phyloP scores from a whole-genome alignment of 2,888 invertebrate genomes.

The Acronicta leporina region DNA sequence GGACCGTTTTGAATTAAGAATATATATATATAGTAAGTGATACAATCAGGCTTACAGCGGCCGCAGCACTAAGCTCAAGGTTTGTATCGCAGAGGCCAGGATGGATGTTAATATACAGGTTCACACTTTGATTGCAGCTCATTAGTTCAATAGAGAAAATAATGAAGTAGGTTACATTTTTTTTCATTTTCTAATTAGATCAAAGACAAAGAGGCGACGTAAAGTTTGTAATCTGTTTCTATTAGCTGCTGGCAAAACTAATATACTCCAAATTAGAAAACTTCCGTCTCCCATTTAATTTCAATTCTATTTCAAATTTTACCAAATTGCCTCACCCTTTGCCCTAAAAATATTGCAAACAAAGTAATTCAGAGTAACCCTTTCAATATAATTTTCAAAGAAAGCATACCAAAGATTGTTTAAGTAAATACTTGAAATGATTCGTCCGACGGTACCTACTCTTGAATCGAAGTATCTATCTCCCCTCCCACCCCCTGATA shows the following conservation, averaged over 20 bases:
- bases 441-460: slow-evolving; percentile 71
- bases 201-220: too few relatives aligned
- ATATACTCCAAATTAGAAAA: slow-evolving; percentile 33
- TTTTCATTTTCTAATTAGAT: too few relatives aligned
- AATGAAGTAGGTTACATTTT: too few relatives aligned
- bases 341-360: slow-evolving; percentile 56
- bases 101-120: too few relatives aligned
- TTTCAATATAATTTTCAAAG: slow-evolving; percentile 65
- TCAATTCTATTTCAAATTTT: slow-evolving; percentile 38
- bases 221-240: too few relatives aligned
- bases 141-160: too few relatives aligned
- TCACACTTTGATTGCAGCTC: too few relatives aligned
- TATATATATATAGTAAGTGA: too few relatives aligned
- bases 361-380: slow-evolving; percentile 59
- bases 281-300: slow-evolving; percentile 36
- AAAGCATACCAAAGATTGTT: slow-evolving; percentile 62
- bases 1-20: too few relatives aligned
- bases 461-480: slow-evolving; percentile 54
- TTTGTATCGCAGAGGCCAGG: too few relatives aligned
- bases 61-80: too few relatives aligned
- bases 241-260: slow-evolving; percentile 12
- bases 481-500: slow-evolving; percentile 39
- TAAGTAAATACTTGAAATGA: slow-evolving; percentile 71
- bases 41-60: too few relatives aligned
- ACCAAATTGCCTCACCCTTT: slow-evolving; percentile 39